These are phyloP conservation scores for Parazoanthus swiftii DNA, from an alignment of 92 coral and sea anemone species.

Conservation along the genomic window DNA sequence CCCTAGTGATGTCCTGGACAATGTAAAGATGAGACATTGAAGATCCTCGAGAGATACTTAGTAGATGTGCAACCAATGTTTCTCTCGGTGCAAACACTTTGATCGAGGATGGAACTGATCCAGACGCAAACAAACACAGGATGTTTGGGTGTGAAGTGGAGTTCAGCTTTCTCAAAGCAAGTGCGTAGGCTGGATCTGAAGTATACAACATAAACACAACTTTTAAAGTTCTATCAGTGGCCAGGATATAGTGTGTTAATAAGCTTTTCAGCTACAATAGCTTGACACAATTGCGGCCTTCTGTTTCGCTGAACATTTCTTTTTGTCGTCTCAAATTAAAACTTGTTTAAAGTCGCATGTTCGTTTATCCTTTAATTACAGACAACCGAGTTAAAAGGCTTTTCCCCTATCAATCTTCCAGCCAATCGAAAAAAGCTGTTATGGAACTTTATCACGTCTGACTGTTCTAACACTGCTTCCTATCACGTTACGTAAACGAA, in stretches of 20 bases:
- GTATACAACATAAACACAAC: not conserved
- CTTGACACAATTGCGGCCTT: no score
- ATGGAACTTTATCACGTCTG: not conserved
- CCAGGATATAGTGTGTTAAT: not conserved
- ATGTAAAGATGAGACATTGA: not conserved
- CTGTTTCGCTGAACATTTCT: no score
- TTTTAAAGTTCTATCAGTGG: not conserved
- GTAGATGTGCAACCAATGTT: conserved; percentile 2
- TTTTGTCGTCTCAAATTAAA: no score
- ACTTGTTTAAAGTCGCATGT: no score
- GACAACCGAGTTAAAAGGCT: no score
- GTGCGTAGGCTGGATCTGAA: conserved; percentile 11
- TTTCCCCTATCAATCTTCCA: no score
- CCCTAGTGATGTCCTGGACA: not conserved
- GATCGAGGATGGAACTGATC: not conserved
- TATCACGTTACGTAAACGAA: no score
- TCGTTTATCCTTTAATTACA: no score
- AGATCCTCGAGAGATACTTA: no score
- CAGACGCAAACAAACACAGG: not conserved
- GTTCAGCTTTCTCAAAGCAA: conserved; percentile 21
- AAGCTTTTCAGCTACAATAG: no score
- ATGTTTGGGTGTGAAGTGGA: conserved; percentile 16
- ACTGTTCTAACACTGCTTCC: not conserved
- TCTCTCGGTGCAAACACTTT: conserved; percentile 18
- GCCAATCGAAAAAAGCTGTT: not conserved